phyloP scores from a whole-genome alignment of 2,888 invertebrate genomes.

The Lepidocyrtoides sp. region DNA sequence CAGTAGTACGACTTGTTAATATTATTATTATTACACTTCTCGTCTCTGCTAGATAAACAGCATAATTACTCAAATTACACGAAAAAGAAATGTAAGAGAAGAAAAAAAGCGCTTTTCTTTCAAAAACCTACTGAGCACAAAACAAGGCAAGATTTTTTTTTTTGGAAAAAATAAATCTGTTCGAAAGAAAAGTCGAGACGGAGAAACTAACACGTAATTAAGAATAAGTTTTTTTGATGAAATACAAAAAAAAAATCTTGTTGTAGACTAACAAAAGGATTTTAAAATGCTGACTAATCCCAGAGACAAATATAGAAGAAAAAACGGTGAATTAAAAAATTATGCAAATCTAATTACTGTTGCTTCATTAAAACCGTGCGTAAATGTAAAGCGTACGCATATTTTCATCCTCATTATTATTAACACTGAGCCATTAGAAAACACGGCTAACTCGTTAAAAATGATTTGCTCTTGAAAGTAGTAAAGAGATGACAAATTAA shows the following conservation, averaged over 20 bases:
- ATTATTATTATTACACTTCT: not conserved
- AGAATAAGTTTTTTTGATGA: not conserved
- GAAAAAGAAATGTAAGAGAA: not conserved
- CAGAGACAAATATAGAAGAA: too few species aligned
- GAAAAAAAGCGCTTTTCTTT: not conserved
- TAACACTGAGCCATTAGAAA: too few species aligned
- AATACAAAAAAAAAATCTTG: constrained; percentile 16
- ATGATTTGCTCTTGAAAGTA: too few species aligned
- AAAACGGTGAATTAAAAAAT: not conserved
- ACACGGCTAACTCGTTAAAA: too few species aligned
- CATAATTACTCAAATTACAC: constrained; percentile 37
- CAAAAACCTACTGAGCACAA: not conserved
- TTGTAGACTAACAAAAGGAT: not conserved
- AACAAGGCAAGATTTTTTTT: not conserved
- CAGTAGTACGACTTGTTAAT: not conserved
- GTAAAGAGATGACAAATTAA: too few species aligned
- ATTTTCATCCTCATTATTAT: too few species aligned
- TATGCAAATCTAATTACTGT: not conserved
- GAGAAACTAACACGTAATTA: constrained; percentile 15
- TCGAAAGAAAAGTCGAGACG: not conserved
- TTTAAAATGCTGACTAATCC: not conserved
- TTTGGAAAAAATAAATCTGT: not conserved
- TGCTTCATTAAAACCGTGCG: not conserved
- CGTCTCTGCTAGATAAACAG: constrained; percentile 1
- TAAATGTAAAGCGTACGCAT: not conserved